Percentiles rank a stretch among this genome's conserved stretches.
Evolutionary conservation across 2,888 invertebrate genomes (phyloP).

Genomic region (Stenodema calcarata): DNA sequence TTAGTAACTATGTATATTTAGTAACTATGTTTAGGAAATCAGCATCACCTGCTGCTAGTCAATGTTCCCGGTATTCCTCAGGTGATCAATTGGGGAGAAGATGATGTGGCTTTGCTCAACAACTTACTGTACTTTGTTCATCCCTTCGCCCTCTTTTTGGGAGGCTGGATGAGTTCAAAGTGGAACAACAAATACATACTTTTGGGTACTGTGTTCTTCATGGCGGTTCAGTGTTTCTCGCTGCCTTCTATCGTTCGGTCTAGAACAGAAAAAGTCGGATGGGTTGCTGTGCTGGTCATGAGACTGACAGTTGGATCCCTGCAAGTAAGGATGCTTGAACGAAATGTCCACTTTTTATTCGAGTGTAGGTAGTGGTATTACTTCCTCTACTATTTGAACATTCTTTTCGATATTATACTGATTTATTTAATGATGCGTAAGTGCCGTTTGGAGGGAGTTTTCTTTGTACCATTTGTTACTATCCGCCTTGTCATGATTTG

Average conservation of each 20-base stretch:
- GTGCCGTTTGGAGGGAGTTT: too few relatives aligned
- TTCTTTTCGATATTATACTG: too few relatives aligned
- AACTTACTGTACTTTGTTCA: not conserved
- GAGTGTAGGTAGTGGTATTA: too few relatives aligned
- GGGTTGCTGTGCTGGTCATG: not conserved
- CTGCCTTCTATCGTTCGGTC: conserved; percentile 18
- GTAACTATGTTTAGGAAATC: too few relatives aligned
- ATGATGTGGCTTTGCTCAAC: not conserved
- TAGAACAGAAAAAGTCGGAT: not conserved
- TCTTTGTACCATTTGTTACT: too few relatives aligned
- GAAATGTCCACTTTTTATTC: too few relatives aligned
- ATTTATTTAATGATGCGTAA: too few relatives aligned
- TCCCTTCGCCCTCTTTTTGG: not conserved
- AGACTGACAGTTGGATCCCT: not conserved
- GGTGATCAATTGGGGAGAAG: conserved; percentile 3
- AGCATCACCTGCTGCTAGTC: too few relatives aligned
- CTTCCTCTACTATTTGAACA: not conserved
- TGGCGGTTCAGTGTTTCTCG: conserved; percentile 5
- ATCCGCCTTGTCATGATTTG: too few relatives aligned
- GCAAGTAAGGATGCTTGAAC: not conserved
- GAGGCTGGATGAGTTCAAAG: conserved; percentile 6
- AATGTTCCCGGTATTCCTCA: not conserved
- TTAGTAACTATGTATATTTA: too few relatives aligned
- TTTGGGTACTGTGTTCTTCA: conserved; percentile 1
- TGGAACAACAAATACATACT: conserved; percentile 28